Conservation (phyloP, 2,888 invertebrate genomes). For the Eucriotettix oculatus region DNA sequence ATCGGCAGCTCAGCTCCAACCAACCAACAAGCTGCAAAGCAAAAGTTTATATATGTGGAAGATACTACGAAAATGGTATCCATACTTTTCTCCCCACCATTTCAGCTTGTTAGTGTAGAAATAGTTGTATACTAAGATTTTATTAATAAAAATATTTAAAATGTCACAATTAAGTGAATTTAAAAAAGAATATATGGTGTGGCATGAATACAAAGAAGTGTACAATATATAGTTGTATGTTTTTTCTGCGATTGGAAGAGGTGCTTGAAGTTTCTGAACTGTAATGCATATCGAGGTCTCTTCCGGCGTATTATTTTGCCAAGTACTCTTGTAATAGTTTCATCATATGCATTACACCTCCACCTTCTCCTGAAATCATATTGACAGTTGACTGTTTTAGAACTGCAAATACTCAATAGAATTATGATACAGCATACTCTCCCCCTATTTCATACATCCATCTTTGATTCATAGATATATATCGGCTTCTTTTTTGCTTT, state of each 20-base stretch:
- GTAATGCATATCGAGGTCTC: conserved; percentile 6
- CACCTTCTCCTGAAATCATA: not conserved
- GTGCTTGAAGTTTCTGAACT: conserved; percentile 1
- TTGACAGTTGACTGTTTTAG: not conserved
- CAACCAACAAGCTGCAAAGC: too few species aligned
- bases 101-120: conserved; percentile 9
- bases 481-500: conserved; percentile 13
- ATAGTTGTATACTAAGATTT: conserved; percentile 12
- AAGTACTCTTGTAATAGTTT: conserved; percentile 1
- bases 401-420: conserved; percentile 7
- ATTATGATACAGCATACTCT: conserved; percentile 4
- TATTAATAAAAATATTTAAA: conserved; percentile 5
- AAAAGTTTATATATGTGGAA: conserved; percentile 1
- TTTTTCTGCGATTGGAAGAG: conserved; percentile 1
- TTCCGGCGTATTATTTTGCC: not conserved
- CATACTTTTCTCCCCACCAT: conserved; percentile 1
- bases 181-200: conserved; percentile 3
- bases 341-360: not conserved
- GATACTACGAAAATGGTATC: not conserved
- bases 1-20: too few species aligned
- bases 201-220: conserved; percentile 3
- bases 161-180: conserved; percentile 1
- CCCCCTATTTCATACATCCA: conserved; percentile 3
- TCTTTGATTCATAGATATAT: conserved; percentile 6
- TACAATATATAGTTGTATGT: conserved; percentile 3